Evolutionary conservation across 2,888 invertebrate genomes (phyloP).

Genomic region (Seira sanloemensis): DNA sequence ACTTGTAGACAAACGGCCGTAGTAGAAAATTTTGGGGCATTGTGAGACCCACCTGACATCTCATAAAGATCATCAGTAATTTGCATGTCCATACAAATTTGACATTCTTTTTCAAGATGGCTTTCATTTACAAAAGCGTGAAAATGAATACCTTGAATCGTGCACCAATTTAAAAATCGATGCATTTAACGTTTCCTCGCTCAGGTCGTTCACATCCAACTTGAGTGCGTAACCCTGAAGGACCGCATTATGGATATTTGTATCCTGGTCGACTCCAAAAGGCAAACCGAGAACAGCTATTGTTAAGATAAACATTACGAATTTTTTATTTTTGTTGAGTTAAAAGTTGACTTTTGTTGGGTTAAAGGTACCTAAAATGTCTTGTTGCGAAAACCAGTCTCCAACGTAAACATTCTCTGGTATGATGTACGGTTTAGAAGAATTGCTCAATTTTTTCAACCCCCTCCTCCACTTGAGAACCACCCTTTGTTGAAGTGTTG

Average conservation of each 20-base stretch:
- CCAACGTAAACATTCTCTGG: conserved; percentile 40
- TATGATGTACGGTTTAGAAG: not conserved
- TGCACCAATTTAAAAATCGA: conserved; percentile 23
- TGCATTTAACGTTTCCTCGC: conserved; percentile 75
- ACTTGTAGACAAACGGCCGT: no score
- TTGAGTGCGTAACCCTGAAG: conserved; percentile 78
- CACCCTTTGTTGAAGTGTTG: conserved; percentile 87
- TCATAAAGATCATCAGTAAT: no score
- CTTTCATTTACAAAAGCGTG: not conserved
- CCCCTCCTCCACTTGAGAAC: conserved; percentile 82
- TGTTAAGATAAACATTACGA: not conserved
- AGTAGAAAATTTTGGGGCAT: no score
- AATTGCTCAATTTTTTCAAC: not conserved
- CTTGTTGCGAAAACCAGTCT: conserved; percentile 82
- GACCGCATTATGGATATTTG: conserved; percentile 79
- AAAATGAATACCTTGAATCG: conserved; percentile 35
- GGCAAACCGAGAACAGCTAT: conserved; percentile 79
- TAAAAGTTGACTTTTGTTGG: not conserved
- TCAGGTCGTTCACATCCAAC: conserved; percentile 77
- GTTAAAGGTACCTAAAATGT: conserved; percentile 85
- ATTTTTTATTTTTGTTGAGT: not conserved
- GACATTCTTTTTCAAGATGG: not conserved
- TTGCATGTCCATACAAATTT: no score
- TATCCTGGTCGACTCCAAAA: conserved; percentile 76
- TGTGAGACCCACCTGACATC: no score